Percentiles rank a stretch among this genome's conserved stretches.
phyloP scores from a whole-genome alignment of 2,113 vertebrate genomes.

The Gadus chalcogrammus region DNA sequence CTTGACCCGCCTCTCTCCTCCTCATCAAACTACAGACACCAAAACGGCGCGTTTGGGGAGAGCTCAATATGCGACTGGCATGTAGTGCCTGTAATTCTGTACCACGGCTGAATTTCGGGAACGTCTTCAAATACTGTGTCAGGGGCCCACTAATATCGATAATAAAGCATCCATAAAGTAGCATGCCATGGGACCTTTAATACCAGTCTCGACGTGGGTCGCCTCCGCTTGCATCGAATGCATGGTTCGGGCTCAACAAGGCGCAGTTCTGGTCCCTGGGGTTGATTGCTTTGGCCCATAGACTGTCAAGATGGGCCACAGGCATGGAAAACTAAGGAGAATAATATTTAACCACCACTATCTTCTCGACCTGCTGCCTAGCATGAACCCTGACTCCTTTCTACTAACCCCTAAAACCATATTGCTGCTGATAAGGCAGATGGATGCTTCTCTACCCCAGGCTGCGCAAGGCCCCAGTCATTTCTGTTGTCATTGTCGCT shows the following conservation, averaged over 20 bases:
- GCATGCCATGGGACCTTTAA: too few relatives aligned
- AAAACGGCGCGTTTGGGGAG: too few relatives aligned
- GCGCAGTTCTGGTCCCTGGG: constrained; percentile 21
- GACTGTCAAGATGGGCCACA: background rate
- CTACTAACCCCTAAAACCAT: background rate
- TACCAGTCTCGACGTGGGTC: constrained; percentile 8
- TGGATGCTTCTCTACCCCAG: constrained; percentile 14
- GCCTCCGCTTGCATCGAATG: background rate
- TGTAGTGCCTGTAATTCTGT: too few relatives aligned
- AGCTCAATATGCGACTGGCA: too few relatives aligned
- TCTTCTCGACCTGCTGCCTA: too few relatives aligned
- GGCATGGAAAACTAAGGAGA: constrained; percentile 2
- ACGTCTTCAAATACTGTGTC: too few relatives aligned
- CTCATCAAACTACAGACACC: too few relatives aligned
- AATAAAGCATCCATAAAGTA: too few relatives aligned
- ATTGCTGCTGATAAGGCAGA: constrained; percentile 13
- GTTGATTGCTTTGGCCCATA: constrained; percentile 16
- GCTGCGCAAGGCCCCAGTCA: constrained; percentile 2
- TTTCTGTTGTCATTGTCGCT: background rate
- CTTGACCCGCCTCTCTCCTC: too few relatives aligned
- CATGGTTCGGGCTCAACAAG: background rate
- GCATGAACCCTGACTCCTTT: too few relatives aligned
- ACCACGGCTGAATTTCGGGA: too few relatives aligned
- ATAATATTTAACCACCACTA: constrained; percentile 1
- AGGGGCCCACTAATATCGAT: too few relatives aligned